These are phyloP conservation scores for Cancer borealis DNA, from an alignment of 2,888 invertebrate species.

Conservation along the genomic window DNA sequence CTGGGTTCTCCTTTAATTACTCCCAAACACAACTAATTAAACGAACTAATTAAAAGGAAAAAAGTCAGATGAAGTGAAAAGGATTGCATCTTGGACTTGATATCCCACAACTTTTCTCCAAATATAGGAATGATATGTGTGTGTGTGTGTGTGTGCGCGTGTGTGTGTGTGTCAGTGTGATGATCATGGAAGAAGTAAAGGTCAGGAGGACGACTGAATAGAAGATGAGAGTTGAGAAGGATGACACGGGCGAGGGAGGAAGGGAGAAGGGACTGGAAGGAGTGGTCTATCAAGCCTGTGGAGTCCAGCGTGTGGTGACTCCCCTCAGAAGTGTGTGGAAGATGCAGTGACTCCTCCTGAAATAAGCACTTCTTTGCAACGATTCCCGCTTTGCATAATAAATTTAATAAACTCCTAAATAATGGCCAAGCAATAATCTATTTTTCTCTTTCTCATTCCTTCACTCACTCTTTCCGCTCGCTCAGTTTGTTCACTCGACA, in stretches of 20 bases:
- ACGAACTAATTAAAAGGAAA: neutral
- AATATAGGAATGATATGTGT: neutral
- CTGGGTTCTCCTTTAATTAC: neutral
- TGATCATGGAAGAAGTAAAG: neutral
- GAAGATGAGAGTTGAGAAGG: neutral
- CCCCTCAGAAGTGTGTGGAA: neutral
- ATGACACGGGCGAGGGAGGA: neutral
- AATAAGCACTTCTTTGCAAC: neutral
- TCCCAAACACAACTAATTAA: neutral
- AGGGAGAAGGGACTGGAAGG: neutral
- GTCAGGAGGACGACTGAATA: neutral
- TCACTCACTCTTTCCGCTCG: neutral
- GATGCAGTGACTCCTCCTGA: neutral
- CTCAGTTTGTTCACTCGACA: too few relatives aligned
- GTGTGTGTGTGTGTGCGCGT: constrained; percentile 8
- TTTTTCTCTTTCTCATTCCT: neutral
- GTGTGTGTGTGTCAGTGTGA: neutral
- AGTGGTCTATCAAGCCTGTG: neutral
- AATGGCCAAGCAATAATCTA: neutral
- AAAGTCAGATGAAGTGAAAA: neutral
- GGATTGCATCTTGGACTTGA: neutral
- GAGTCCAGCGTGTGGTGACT: neutral
- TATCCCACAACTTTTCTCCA: too few relatives aligned
- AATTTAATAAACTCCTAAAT: neutral
- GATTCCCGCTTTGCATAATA: neutral